A percentile compares a stretch with the other conserved stretches of the same genome.
Evolutionary conservation across 2,113 vertebrate genomes (phyloP).

Genomic region (Platysternon megacephalum): DNA sequence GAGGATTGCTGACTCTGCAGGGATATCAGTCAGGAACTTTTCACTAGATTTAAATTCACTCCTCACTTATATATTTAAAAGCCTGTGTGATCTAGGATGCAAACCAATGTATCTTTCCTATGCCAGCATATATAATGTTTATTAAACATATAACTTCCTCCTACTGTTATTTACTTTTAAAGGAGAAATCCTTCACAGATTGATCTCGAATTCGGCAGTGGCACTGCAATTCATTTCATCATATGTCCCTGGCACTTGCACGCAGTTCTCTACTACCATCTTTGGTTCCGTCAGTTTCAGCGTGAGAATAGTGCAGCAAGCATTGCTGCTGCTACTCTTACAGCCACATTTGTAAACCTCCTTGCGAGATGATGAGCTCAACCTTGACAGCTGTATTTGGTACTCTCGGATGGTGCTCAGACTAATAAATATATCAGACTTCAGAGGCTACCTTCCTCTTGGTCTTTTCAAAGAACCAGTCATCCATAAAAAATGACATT

Average conservation of each 20-base stretch:
- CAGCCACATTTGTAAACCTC: background rate
- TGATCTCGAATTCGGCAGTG: background rate
- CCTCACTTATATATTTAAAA: background rate
- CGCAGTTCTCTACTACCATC: background rate
- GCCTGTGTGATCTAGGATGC: background rate
- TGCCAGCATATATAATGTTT: accelerated
- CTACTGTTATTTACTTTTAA: background rate
- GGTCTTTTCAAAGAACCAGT: slow-evolving; percentile 58
- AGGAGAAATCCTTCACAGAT: background rate
- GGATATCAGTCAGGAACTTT: background rate
- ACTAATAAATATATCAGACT: slow-evolving; percentile 64
- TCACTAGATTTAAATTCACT: background rate
- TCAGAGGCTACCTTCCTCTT: slow-evolving; percentile 43
- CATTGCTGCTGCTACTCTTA: background rate
- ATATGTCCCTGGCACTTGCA: background rate
- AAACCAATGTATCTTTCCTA: background rate
- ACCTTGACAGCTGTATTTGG: slow-evolving; percentile 19
- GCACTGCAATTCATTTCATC: background rate
- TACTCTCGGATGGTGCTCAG: slow-evolving; percentile 23
- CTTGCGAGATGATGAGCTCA: background rate
- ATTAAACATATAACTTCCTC: background rate
- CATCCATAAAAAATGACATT: slow-evolving; percentile 68
- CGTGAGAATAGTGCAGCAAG: background rate
- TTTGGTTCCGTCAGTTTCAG: background rate
- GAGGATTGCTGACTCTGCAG: background rate